These are phyloP conservation scores for Neopelma chrysocephalum DNA, from an alignment of 2,797 vertebrate species.

Conservation along the genomic window DNA sequence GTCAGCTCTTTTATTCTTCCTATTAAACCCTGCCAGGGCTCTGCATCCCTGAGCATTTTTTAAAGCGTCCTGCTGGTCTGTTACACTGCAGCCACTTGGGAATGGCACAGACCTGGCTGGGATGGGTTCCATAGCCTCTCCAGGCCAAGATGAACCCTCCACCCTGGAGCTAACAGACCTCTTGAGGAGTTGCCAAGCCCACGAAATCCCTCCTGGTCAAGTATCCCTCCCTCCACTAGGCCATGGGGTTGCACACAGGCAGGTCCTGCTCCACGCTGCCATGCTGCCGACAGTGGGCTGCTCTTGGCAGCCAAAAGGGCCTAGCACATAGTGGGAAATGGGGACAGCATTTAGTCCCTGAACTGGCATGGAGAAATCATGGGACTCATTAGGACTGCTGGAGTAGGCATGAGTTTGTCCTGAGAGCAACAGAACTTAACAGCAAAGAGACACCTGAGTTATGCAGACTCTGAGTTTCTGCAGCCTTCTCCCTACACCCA, in stretches of 20 bases:
- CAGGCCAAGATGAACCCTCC: background rate
- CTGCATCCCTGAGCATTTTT: background rate
- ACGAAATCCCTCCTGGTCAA: background rate
- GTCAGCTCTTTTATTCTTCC: background rate
- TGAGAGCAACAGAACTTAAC: background rate
- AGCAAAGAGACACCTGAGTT: background rate
- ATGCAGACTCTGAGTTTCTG: background rate
- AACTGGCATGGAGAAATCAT: background rate
- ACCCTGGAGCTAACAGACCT: background rate
- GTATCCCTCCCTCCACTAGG: background rate
- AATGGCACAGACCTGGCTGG: background rate
- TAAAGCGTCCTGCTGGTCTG: accelerated
- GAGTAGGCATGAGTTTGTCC: background rate
- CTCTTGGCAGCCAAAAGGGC: background rate
- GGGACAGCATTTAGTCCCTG: background rate
- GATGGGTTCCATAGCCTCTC: background rate
- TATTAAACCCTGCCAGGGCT: background rate
- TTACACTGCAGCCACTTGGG: background rate
- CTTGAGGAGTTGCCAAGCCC: background rate
- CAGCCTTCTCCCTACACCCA: background rate
- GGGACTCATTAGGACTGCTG: background rate
- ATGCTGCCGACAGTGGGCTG: accelerated
- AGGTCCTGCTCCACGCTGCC: background rate
- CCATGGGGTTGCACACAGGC: background rate
- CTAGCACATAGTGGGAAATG: background rate